A percentile compares a stretch with the other conserved stretches of the same genome.
Conservation (phyloP, 2,113 vertebrate species). For the Pyxicephalus adspersus region DNA sequence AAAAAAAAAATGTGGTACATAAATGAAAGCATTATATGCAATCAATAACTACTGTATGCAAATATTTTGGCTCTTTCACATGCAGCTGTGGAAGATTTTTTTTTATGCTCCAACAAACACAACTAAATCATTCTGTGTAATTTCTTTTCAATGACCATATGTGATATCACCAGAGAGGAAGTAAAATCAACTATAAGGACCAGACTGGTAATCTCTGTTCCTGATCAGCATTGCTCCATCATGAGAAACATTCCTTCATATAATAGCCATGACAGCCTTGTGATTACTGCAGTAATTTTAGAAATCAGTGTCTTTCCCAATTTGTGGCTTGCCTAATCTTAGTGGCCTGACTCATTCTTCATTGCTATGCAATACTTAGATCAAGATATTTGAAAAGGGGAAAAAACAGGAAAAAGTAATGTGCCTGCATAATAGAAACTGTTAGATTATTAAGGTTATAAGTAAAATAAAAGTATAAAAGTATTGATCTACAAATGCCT, state of each 20-base stretch:
- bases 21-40: too few species aligned
- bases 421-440: not conserved
- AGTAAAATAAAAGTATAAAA: too few species aligned
- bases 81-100: not conserved
- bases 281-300: constrained; percentile 35
- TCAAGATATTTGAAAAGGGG: not conserved
- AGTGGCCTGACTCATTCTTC: not conserved
- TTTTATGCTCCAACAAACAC: not conserved
- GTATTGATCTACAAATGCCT: too few species aligned
- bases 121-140: constrained; percentile 14
- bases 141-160: constrained; percentile 10
- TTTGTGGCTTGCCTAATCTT: constrained; percentile 27
- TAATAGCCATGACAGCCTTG: constrained; percentile 33
- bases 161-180: constrained; percentile 42
- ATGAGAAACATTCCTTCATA: constrained; percentile 47
- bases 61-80: not conserved
- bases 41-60: not conserved
- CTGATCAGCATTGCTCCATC: constrained; percentile 29
- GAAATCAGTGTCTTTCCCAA: constrained; percentile 41
- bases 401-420: not conserved
- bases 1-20: too few species aligned
- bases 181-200: constrained; percentile 16
- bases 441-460: too few species aligned
- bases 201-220: constrained; percentile 21
- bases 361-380: not conserved